Percentiles rank a stretch among this genome's conserved stretches.
phyloP scores from a whole-genome alignment of 2,797 vertebrate genomes.

The Helicolenus hilgendorfi region DNA sequence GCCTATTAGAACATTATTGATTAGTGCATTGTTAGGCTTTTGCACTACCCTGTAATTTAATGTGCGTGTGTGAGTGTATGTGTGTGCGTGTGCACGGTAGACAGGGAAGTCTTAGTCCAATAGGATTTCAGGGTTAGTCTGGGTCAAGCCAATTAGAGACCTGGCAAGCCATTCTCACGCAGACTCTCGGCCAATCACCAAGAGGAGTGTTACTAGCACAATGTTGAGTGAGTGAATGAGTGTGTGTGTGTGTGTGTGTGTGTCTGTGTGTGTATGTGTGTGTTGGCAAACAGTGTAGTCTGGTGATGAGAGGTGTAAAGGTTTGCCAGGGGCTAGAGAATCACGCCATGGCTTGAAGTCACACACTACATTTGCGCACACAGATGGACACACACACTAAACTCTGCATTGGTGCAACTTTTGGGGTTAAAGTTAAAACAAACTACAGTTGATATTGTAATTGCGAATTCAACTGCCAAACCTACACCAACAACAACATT shows the following conservation, averaged over 20 bases:
- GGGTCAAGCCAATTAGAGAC: slow-evolving; percentile 93
- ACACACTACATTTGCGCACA: background rate
- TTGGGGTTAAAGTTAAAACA: slow-evolving; percentile 12
- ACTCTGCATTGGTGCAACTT: background rate
- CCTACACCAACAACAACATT: background rate
- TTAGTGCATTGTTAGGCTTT: slow-evolving; percentile 46
- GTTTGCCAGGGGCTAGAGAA: slow-evolving; percentile 68
- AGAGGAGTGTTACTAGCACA: slow-evolving; percentile 81
- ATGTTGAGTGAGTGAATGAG: slow-evolving; percentile 31
- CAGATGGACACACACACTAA: slow-evolving; percentile 5
- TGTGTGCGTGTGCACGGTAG: slow-evolving; percentile 56
- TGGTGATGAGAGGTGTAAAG: slow-evolving; percentile 66
- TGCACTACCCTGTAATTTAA: slow-evolving; percentile 44
- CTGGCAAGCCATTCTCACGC: slow-evolving; percentile 91
- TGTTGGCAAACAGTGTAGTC: slow-evolving; percentile 60
- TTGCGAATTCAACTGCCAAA: background rate
- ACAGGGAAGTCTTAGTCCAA: slow-evolving; percentile 90
- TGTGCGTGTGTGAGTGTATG: background rate
- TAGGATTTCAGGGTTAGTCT: slow-evolving; percentile 93
- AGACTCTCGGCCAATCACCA: slow-evolving; percentile 86
- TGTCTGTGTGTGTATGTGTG: slow-evolving; percentile 1
- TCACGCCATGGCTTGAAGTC: slow-evolving; percentile 61
- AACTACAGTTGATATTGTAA: background rate
- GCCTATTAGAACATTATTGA: slow-evolving; percentile 53
- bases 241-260: slow-evolving; percentile 24